Base-by-base conservation (phyloP, 2,888 invertebrate genomes). In the Meliscaeva auricollis region DNA sequence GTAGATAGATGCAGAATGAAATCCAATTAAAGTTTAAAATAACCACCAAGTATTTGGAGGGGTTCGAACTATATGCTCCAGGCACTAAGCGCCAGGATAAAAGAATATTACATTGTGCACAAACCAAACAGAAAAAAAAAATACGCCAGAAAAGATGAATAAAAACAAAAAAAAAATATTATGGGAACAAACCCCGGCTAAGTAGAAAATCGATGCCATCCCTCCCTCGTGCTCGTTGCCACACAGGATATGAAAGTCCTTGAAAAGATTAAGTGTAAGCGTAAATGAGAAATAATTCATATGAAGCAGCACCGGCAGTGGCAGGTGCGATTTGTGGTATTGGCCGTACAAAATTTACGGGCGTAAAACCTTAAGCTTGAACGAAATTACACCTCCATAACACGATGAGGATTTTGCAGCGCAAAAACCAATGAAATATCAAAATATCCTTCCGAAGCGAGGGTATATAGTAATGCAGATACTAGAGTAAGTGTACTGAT, bases 1-100 rank as follows among this genome's bases (percentile, higher is more conserved):
- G 38, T 13, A 7, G 3, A 20, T n/a, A 30, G 15, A 22, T 50
- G 22, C 35, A 35, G 35, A 13, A 30, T 6, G 68, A 78, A 78
- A 83, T 83, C 83, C 78, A 83, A 83, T 83, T 83, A 75, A 83
- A 70, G 78, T 75, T 74, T 58, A 69, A 78, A 78, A 64, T 70
- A 79, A 70, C 69, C 73, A 60, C 69, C 56, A 35, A 35, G 15
- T 38, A 35, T 35, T 15, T 41, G 9, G 54, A 22, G 38, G 54
- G 22, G 41, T 38, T 56, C 7, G 17, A 76, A 17, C 7, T 54
- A 11, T 17, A 48, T 11, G n/a, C n/a, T 1, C 58, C 11, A 35
- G n/a, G 30, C 22, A 41, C 32, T 48, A 11, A 11, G 35, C n/a
- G n/a, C 22, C 20, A 50, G 66, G 26, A 66, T 48, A 20, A 35